Evolutionary conservation across 2,888 invertebrate genomes (phyloP), one percentile per base, ranked within the genome.

Genomic region (Mesochorus sp.): DNA sequence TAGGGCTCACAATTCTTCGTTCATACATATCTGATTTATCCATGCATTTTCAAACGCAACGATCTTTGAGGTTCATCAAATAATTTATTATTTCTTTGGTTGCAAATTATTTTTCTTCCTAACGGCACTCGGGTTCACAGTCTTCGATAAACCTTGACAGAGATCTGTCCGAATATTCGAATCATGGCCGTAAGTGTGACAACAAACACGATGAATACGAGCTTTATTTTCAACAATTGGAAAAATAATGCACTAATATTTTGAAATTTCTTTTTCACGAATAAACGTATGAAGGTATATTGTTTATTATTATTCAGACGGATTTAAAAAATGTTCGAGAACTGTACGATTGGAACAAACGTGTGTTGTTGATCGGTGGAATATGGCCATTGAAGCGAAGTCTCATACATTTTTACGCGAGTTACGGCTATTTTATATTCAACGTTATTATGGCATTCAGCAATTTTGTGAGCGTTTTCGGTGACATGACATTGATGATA

Each of bases 311-410:
- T 10, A 4, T n/a, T 17, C 37, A 72, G 71, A 44, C 24, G 17
- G 53, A 61, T 47, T 44, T 67, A 6, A 34, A 55, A 17, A 68
- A 19, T 51, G 68, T 61, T 19, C 14, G 34, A 44, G 59, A 75
- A 12, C 44, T 68, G 31, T 42, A 62, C 14, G 14, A 10, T 6
- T 75, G 53, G 68, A 75, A 75, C 31, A 62, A 53, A 26, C 55
- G 51, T 6, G 44, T 62, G n/a, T 34, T 77, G 19, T 55, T 61
- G n/a, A 39, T 73, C 28, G 44, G 73, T 28, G 77, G 77, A 4
- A 24, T 61, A 8, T 77, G 77, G 73, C 77, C 73, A 8, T 44
- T 77, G 28, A 47, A 77, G 19, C 37, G 53, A 1, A 47, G 42
- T 31, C 61, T 57, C 26, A n/a, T 67, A 1, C 73, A 39, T 17